phyloP scores from a whole-genome alignment of 2,888 invertebrate genomes.

The Phengaris alcon region DNA sequence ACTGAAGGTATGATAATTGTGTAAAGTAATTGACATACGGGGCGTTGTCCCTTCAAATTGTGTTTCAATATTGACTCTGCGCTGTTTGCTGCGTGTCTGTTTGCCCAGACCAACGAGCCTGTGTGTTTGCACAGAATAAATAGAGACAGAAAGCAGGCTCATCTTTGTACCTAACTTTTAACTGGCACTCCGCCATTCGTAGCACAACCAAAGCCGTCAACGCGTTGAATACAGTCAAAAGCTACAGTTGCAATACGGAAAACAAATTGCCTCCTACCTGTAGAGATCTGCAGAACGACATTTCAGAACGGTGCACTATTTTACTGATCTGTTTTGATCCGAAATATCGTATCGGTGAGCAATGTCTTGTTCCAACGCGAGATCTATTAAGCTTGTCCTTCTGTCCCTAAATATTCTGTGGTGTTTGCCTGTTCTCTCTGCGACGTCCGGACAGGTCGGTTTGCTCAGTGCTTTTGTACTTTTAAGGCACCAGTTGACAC shows the following conservation, averaged over 20 bases:
- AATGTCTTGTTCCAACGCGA: no score
- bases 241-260: no score
- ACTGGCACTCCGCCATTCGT: no score
- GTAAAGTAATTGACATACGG: constrained; percentile 38
- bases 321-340: no score
- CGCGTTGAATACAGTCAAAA: no score
- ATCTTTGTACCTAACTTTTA: neutral
- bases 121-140: constrained; percentile 63
- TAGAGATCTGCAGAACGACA: no score
- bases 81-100: constrained; percentile 46
- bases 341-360: no score
- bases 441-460: constrained; percentile 37
- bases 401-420: neutral
- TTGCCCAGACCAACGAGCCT: constrained; percentile 54
- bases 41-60: constrained; percentile 74
- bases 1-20: constrained; percentile 9
- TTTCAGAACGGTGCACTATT: no score
- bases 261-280: no score
- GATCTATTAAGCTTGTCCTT: neutral
- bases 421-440: constrained; percentile 58
- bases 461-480: constrained; percentile 14
- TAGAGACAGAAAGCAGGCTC: constrained; percentile 41
- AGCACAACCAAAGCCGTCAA: no score
- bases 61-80: constrained; percentile 66
- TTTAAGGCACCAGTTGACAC: constrained; percentile 16